These are phyloP conservation scores for Eupeodes latifasciatus DNA, from an alignment of 2,888 invertebrate genomes.

Conservation along the genomic window DNA sequence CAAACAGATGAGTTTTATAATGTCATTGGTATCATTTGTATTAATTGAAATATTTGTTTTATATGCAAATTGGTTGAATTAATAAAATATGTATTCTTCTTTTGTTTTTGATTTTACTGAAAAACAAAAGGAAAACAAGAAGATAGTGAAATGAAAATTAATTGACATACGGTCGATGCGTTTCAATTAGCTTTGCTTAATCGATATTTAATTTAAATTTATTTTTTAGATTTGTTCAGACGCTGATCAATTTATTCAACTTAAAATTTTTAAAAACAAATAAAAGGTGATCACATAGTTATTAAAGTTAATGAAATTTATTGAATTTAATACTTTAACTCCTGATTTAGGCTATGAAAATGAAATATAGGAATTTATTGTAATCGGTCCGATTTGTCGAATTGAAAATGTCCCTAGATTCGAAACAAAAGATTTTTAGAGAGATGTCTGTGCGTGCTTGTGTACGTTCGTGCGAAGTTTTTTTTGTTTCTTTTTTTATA, in stretches of 20 bases:
- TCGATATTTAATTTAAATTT: constrained; percentile 15
- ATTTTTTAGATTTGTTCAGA: neutral
- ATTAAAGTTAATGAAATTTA: too few species aligned
- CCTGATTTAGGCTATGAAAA: too few species aligned
- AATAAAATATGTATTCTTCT: constrained; percentile 14
- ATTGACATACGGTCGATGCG: neutral
- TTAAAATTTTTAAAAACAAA: too few species aligned
- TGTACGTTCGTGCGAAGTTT: too few species aligned
- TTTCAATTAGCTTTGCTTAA: constrained; percentile 17
- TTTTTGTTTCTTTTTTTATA: too few species aligned
- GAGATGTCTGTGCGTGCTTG: too few species aligned
- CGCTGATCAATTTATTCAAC: neutral
- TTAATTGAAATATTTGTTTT: constrained; percentile 23
- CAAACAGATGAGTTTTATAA: neutral
- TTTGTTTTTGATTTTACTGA: neutral
- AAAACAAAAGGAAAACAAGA: neutral
- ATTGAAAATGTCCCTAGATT: too few species aligned
- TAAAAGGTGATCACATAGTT: too few species aligned
- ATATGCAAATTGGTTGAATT: constrained; percentile 22
- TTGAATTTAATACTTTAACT: too few species aligned
- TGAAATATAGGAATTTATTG: too few species aligned
- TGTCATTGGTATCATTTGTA: neutral
- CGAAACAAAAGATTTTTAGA: too few species aligned
- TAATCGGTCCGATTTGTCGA: too few species aligned
- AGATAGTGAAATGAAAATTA: neutral